Evolutionary conservation across 2,888 invertebrate genomes (phyloP).

Genomic region (Petrolisthes cinctipes): DNA sequence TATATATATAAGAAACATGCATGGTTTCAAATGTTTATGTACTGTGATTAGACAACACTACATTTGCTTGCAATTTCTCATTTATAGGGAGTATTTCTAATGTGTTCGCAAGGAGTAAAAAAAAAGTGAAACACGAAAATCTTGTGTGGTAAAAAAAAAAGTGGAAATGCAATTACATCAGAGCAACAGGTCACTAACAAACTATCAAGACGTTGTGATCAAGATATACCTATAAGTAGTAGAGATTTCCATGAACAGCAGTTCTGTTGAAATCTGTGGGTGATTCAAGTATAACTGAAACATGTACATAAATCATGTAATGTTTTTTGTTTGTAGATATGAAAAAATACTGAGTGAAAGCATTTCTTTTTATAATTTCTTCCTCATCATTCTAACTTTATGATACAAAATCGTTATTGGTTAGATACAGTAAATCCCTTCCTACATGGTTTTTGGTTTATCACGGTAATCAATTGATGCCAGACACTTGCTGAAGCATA

Average conservation of each 20-base stretch:
- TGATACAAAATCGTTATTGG: no score
- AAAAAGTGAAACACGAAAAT: slow-evolving; percentile 14
- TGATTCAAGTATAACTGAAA: not conserved
- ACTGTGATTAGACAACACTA: not conserved
- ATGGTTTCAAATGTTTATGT: not conserved
- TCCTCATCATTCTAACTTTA: no score
- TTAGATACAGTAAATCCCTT: no score
- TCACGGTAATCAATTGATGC: no score
- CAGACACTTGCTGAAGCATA: no score
- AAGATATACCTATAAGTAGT: slow-evolving; percentile 50
- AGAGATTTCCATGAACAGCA: slow-evolving; percentile 46
- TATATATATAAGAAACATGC: not conserved
- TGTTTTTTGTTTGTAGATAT: no score
- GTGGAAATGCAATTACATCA: slow-evolving; percentile 1
- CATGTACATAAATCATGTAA: no score
- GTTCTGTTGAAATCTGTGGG: slow-evolving; percentile 53
- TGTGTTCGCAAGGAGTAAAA: not conserved
- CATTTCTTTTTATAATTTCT: no score
- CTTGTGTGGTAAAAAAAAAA: not conserved
- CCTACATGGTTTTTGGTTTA: no score
- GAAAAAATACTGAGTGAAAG: no score
- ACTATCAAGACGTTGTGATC: slow-evolving; percentile 17
- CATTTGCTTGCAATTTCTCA: not conserved
- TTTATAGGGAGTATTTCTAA: not conserved
- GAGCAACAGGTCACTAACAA: slow-evolving; percentile 19